A percentile compares a stretch with the other conserved stretches of the same genome.
Conservation (phyloP, 2,888 invertebrate genomes). For the Leptinotarsa haldemani region DNA sequence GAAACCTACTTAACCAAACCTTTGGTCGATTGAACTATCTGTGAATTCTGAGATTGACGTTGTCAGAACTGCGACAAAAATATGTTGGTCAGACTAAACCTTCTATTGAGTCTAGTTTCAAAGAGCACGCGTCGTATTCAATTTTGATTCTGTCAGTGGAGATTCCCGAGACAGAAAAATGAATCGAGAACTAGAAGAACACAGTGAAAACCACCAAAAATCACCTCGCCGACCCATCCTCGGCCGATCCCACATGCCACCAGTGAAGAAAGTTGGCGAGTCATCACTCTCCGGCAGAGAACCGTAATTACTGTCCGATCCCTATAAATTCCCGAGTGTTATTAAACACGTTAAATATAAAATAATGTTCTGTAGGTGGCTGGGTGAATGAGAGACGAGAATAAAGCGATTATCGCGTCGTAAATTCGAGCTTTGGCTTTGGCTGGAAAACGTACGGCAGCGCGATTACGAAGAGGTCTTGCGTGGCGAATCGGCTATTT, state of each 20-base stretch:
- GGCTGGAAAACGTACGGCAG: conserved; percentile 39
- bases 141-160: no score
- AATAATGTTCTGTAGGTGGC: conserved; percentile 58
- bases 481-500: conserved; percentile 12
- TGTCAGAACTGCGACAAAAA: no score
- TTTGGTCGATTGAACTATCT: no score
- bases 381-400: conserved; percentile 53
- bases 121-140: no score
- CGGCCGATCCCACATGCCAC: background rate
- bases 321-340: conserved; percentile 25
- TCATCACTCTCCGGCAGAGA: conserved; percentile 5
- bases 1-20: no score
- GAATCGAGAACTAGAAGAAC: no score
- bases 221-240: background rate
- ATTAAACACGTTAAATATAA: conserved; percentile 52
- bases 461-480: conserved; percentile 4
- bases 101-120: no score
- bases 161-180: no score
- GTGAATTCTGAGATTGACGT: no score
- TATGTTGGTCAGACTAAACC: no score
- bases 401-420: conserved; percentile 58
- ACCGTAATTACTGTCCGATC: conserved; percentile 19
- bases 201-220: background rate
- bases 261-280: conserved; percentile 10
- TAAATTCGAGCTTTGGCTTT: conserved; percentile 56